Base-by-base conservation (phyloP, 2,113 vertebrate genomes). In the Podiceps cristatus region DNA sequence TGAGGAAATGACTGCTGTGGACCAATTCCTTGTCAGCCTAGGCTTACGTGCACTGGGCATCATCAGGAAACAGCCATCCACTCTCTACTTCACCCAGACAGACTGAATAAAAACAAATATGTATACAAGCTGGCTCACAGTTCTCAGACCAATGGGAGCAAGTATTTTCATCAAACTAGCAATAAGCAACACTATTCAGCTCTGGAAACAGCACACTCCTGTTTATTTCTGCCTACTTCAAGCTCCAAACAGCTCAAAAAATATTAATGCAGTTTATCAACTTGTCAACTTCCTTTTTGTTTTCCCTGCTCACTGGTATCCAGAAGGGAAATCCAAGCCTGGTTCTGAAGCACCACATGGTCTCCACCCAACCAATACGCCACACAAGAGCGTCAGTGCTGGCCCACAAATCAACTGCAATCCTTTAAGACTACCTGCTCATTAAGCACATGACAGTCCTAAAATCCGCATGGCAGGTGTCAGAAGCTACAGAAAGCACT, bases 401-500 rank as follows among this genome's bases (percentile, higher is more conserved):
- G 56, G 44, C 28, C 27, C 73, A 42, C 62, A 73, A 33, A 50
- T 27, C 18, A 79, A 31, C 31, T 18, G 47, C 18, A 56, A 44
- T 42, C 25, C 37, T 72, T 55, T 62, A 56, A 63, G 31, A 44
- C 16, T 80, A 31, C 31, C 44, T 42, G 35, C 40, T 63, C 5
- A 0, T 47, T 58, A 67, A 50, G 47, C 24, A 77, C 9, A 8
- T 22, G 37, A 33, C 35, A 35, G 13, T 3, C 23, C 87, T 59
- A 67, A 69, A 80, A 81, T 10, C 77, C 0, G 4, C 58, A 59
- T 0, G 0, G 47, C 2, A 53, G 10, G 20, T 23, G 22, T 53
- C 62, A 83, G 60, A 91, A 73, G 29, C 45, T 71, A 74, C 31
- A 59, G 25, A 85, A 67, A 90, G 37, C 44, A 90, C 31, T 47